Base-by-base conservation (phyloP, 37 sponge, comb jelly and placozoan genomes). In the Chondrilla cf. caribensis region DNA sequence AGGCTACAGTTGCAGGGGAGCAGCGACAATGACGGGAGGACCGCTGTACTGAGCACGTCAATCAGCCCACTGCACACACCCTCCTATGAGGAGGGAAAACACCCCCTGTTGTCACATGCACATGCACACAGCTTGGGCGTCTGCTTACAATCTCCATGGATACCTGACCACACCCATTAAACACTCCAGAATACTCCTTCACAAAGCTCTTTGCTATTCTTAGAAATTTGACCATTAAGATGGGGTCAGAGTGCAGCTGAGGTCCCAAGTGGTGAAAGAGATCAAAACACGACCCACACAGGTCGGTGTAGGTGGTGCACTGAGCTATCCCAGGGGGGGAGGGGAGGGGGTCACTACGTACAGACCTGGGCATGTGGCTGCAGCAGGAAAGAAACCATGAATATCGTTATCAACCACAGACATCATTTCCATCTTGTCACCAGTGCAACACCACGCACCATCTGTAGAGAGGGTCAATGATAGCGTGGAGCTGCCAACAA, bases 21-120 rank as follows among this genome's bases (percentile, higher is more conserved):
- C 68, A 96, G 84, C n/a, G 96, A 93, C 28, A 98, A 77, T 29
- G 94, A 83, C 11, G 99, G 96, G 0, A 98, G 86, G 31, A 96
- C 24, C 26, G 89, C 92, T 54, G 89, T 90, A 55, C 90, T 89
- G 55, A 93, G 1, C 22, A 86, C 33, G 1, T 86, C 70, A 24
- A 94, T 35, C 14, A 90, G 77, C 11, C 86, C 81, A 36, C 83
- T 37, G 38, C 47, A 90, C 31, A 86, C 70, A 25, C 58, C 70
- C 58, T 89, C 79, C 70, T 78, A 59, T n/a, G 37, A 29, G 11
- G 9, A n/a, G 31, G 70, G 11, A 31, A 21, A n/a, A 41, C 11
- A 17, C 78, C 9, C 33, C 15, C 11, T 17, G 33, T n/a, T 8
- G 8, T 8, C 78, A 33, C 26, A n/a, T n/a, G 19, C 17, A 21